Conservation (phyloP, 1,140 invertebrate species). For the Drosophila virilis region DNA sequence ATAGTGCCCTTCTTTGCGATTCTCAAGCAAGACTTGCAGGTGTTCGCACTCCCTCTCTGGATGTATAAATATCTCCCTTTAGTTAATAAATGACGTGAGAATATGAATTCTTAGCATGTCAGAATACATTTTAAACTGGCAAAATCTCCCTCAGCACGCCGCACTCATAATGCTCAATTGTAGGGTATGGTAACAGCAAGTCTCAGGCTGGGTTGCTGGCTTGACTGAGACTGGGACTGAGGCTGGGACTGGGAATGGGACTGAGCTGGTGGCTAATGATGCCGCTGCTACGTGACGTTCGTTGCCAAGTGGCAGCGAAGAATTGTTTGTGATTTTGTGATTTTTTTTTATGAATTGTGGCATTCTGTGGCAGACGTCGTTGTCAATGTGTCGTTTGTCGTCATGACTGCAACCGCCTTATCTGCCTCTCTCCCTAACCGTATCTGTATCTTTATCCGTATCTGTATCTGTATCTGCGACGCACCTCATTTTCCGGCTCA, state of each 20-base stretch:
- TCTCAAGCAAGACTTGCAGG: too few species aligned
- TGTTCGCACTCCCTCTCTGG: too few species aligned
- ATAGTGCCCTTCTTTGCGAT: too few species aligned
- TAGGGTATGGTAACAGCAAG: conserved; percentile 10
- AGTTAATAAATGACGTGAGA: too few species aligned
- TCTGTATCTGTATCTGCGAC: conserved; percentile 31
- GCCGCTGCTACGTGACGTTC: conserved; percentile 78
- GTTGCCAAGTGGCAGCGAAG: conserved; percentile 76
- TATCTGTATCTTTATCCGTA: conserved; percentile 8
- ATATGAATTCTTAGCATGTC: too few species aligned
- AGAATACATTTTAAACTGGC: too few species aligned
- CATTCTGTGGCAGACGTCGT: conserved; percentile 52
- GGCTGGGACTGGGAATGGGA: conserved; percentile 25
- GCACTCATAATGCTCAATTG: too few species aligned
- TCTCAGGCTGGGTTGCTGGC: not conserved
- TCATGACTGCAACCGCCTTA: conserved; percentile 61
- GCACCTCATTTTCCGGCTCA: conserved; percentile 80
- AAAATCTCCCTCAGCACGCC: too few species aligned
- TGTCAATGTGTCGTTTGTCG: conserved; percentile 38
- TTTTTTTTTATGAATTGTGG: conserved; percentile 72
- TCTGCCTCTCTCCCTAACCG: conserved; percentile 34
- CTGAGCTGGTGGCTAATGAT: conserved; percentile 70
- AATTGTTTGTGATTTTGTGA: conserved; percentile 55
- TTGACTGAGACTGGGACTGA: conserved; percentile 1
- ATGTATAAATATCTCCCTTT: too few species aligned